phyloP scores from a whole-genome alignment of 2,113 vertebrate species.

The Sceloporus undulatus region DNA sequence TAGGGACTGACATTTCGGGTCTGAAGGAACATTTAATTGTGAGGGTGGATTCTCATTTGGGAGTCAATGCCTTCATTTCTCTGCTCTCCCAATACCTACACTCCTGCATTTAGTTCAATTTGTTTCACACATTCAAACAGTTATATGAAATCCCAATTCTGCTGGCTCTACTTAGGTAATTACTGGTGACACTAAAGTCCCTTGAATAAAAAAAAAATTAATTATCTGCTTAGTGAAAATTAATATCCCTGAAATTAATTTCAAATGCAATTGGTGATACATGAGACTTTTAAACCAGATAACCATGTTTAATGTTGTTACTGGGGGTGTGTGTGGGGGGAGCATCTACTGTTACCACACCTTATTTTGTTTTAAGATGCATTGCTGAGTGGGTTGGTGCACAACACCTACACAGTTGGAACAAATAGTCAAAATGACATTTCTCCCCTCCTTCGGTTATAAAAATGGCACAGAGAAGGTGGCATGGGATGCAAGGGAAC shows the following conservation, averaged over 20 bases:
- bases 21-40: no score
- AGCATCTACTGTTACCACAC: slow-evolving; percentile 6
- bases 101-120: background rate
- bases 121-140: background rate
- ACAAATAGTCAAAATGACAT: background rate
- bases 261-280: slow-evolving; percentile 58
- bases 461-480: background rate
- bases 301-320: slow-evolving; percentile 34
- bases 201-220: slow-evolving; percentile 62
- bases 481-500: background rate
- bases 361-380: slow-evolving; percentile 32
- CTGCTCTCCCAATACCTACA: no score
- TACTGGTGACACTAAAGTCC: slow-evolving; percentile 38
- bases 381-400: background rate
- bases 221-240: slow-evolving; percentile 51
- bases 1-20: no score
- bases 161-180: slow-evolving; percentile 13
- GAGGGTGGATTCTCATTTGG: no score
- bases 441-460: background rate
- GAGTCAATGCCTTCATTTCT: no score
- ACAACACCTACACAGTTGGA: background rate
- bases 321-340: no score
- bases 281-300: slow-evolving; percentile 56
- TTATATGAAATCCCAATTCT: slow-evolving; percentile 30
- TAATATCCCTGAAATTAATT: slow-evolving; percentile 70